A percentile compares a stretch with the other conserved stretches of the same genome.
Evolutionary conservation across 2,888 invertebrate genomes (phyloP).

Genomic region (Acrobasis suavella): DNA sequence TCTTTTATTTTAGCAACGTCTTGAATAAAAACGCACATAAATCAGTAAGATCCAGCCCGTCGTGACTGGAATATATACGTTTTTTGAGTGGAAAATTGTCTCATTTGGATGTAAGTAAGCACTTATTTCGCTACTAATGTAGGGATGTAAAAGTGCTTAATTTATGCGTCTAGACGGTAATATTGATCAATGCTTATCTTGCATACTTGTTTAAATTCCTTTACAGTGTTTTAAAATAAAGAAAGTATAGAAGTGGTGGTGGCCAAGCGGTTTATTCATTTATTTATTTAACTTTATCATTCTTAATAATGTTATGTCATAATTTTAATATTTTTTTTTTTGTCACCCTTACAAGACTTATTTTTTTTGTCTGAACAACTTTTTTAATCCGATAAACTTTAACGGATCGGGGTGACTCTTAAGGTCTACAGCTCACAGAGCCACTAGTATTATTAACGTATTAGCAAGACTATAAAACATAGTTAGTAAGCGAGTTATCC

Average conservation of each 20-base stretch:
- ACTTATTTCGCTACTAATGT: neutral
- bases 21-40: neutral
- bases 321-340: too few relatives aligned
- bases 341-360: too few relatives aligned
- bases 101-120: neutral
- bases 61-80: neutral
- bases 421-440: too few relatives aligned
- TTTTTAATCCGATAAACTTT: too few relatives aligned
- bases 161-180: conserved; percentile 14
- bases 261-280: too few relatives aligned
- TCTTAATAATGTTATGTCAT: too few relatives aligned
- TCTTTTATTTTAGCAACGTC: neutral
- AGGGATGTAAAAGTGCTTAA: neutral
- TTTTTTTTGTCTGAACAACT: too few relatives aligned
- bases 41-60: neutral
- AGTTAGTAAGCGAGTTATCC: too few relatives aligned
- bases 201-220: neutral
- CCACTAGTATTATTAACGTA: too few relatives aligned
- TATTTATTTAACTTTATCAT: too few relatives aligned
- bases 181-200: conserved; percentile 1
- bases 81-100: neutral
- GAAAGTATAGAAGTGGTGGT: neutral
- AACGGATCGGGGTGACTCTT: too few relatives aligned
- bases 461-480: too few relatives aligned
- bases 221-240: neutral